Evolutionary conservation across 2,888 invertebrate genomes (phyloP).

Genomic region (Thelaira solivaga): DNA sequence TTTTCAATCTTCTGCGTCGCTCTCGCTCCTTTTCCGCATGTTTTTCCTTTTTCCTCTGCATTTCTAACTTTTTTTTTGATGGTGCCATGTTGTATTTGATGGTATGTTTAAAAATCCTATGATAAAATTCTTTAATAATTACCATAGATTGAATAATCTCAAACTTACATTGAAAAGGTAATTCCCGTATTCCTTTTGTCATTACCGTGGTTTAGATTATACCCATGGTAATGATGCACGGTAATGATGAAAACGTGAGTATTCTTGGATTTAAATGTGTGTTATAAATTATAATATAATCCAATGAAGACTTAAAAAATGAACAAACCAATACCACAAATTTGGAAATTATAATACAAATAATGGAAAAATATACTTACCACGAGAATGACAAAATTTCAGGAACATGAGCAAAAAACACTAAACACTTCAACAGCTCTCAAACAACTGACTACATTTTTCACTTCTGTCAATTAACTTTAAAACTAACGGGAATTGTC

Average conservation of each 20-base stretch:
- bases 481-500: constrained; percentile 15
- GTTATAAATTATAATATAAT: constrained; percentile 1
- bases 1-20: too few species aligned
- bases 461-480: constrained; percentile 11
- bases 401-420: constrained; percentile 17
- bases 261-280: constrained; percentile 11
- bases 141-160: constrained; percentile 8
- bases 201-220: constrained; percentile 14
- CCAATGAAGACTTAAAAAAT: constrained; percentile 2
- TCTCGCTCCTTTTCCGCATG: too few species aligned
- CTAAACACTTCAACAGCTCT: constrained; percentile 18
- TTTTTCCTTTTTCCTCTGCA: too few species aligned
- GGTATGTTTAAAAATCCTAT: background rate
- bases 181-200: constrained; percentile 19
- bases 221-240: background rate
- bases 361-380: constrained; percentile 7
- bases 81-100: constrained; percentile 14
- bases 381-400: constrained; percentile 19
- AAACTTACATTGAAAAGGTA: constrained; percentile 1
- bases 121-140: constrained; percentile 9
- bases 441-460: constrained; percentile 1
- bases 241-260: background rate
- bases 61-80: constrained; percentile 20
- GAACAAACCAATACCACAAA: constrained; percentile 10
- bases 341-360: background rate